Evolutionary conservation across 2,113 vertebrate species (phyloP).

Genomic region (Acrocephalus kingi): DNA sequence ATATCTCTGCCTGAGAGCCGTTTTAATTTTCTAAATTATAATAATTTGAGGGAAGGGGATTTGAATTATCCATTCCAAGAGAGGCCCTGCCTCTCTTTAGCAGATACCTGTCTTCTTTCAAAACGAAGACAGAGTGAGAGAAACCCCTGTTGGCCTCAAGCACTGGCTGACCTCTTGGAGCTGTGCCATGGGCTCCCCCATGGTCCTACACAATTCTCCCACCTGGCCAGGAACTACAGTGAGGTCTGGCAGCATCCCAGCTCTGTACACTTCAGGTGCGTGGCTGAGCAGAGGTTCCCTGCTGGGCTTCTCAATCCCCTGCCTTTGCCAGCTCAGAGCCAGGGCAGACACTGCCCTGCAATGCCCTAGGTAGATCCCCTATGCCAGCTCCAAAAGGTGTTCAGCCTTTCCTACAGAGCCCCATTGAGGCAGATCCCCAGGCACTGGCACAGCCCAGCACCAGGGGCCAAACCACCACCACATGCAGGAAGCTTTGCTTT

Average conservation of each 20-base stretch:
- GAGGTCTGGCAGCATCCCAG: fast-evolving
- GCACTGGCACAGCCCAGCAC: neutral
- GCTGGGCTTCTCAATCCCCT: neutral
- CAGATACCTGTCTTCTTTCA: too few species aligned
- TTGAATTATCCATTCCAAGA: too few species aligned
- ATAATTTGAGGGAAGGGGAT: too few species aligned
- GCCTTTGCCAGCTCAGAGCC: neutral
- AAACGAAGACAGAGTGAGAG: too few species aligned
- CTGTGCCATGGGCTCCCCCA: neutral
- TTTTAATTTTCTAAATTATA: too few species aligned
- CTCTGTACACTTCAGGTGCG: fast-evolving
- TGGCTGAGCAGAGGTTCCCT: neutral
- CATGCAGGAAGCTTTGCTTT: neutral
- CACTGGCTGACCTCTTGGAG: neutral
- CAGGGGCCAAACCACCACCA: neutral
- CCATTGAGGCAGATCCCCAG: neutral
- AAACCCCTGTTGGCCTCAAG: neutral
- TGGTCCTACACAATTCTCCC: fast-evolving
- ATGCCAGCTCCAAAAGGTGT: neutral
- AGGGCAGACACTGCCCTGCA: neutral
- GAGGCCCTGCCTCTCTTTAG: too few species aligned
- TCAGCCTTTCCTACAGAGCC: neutral
- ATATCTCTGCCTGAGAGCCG: too few species aligned
- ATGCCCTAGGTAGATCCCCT: neutral
- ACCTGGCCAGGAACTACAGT: neutral